Percentiles rank a stretch among this genome's conserved stretches.
These are phyloP conservation scores for Hydrocynus forskahlii DNA, from an alignment of 2,797 vertebrate genomes.

Conservation along the genomic window DNA sequence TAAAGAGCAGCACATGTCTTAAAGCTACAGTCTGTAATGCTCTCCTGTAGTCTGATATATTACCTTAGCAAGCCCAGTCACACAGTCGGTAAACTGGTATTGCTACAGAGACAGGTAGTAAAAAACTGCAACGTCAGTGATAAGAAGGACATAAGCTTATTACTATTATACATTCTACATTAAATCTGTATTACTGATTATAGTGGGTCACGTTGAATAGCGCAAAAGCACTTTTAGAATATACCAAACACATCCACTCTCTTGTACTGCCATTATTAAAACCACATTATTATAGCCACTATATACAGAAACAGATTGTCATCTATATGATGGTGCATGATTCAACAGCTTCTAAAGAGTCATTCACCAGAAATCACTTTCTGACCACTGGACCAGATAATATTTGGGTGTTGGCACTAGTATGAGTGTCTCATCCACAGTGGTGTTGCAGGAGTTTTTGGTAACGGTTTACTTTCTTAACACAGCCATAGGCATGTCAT, in stretches of 20 bases:
- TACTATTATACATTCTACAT: neutral
- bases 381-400: no score
- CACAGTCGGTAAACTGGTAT: conserved; percentile 99
- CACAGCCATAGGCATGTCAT: no score
- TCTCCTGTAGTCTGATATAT: conserved; percentile 57
- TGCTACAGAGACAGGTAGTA: conserved; percentile 83
- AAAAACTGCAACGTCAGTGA: neutral
- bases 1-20: conserved; percentile 73
- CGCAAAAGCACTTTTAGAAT: neutral
- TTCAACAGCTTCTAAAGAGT: no score
- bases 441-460: no score
- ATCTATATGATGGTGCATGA: no score
- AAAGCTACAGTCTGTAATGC: neutral
- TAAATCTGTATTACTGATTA: neutral
- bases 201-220: neutral
- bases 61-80: conserved; percentile 86
- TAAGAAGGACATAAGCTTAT: neutral
- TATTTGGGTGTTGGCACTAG: no score
- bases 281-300: no score
- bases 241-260: neutral
- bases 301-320: neutral
- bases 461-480: no score
- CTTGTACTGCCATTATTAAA: neutral
- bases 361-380: no score
- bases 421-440: no score